Base-by-base conservation (phyloP, 2,888 invertebrate genomes). In the Tetanocera ferruginea region DNA sequence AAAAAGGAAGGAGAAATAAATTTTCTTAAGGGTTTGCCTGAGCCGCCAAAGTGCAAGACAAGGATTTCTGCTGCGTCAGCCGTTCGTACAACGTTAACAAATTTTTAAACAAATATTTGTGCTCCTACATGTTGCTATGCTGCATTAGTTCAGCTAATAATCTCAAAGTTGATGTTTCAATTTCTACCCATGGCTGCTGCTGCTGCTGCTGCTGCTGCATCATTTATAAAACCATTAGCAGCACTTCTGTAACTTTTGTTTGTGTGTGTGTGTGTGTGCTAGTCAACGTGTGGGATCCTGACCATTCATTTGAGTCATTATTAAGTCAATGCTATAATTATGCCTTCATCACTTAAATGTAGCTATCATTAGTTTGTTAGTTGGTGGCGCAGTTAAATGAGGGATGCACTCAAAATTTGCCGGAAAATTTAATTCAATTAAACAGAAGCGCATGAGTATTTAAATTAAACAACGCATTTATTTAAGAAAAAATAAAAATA, bases 191-290 rank as follows among this genome's bases (percentile, higher is more conserved):
- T 19, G 17, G 17, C 34, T 37, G 5, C 67, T 17, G 11, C 19
- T 17, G 11, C 19, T 31, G 23, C 14, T 25, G 28, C n/a, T 52
- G 11, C 17, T 55, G 28, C 71, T 4, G 23, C 4, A 34, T 11
- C 60, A 72, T 43, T 43, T 43, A 62, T 73, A 62, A 49, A 73
- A 49, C 60, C 73, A 62, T 73, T 62, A 60, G 52, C 34, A 17
- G 34, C 55, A 19, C 55, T 71, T 31, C 55, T 19, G 14, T 5
- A 62, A 23, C 14, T 64, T 11, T 17, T 14, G 31, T 9, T 3
- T 17, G 5, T 8, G 51, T 25, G 25, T 43, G 8, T 25, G 11
- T 11, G 6, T 43, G 37, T 17, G 34, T 34, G 64, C 17, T 37
- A 23, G 19, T 9, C 19, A 11, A 17, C 43, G 72, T 60, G 72